Percentiles rank a stretch among this genome's conserved stretches.
Conservation (phyloP, 23 tunicate genomes). For the Corella eumyota region DNA sequence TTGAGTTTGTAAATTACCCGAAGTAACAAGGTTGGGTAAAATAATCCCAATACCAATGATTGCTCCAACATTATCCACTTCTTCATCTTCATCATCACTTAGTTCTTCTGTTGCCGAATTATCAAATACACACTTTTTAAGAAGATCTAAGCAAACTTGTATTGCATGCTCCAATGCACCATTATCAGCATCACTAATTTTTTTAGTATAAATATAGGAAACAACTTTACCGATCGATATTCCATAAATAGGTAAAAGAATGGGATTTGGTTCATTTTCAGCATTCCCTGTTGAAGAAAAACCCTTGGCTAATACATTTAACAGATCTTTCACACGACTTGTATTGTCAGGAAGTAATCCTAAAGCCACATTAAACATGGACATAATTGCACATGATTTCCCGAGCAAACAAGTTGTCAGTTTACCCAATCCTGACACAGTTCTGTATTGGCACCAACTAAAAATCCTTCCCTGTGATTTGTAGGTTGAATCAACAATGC, state of each 20-base stretch:
- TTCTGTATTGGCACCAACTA: slow-evolving; percentile 73
- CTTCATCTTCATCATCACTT: slow-evolving; percentile 16
- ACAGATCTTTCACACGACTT: too few relatives aligned
- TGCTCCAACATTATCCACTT: slow-evolving; percentile 2
- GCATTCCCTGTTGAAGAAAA: too few relatives aligned
- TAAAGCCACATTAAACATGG: slow-evolving; percentile 11
- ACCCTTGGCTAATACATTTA: too few relatives aligned
- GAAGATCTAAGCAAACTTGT: not conserved
- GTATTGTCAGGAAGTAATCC: slow-evolving; percentile 7
- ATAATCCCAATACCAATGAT: not conserved
- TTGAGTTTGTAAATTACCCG: not conserved
- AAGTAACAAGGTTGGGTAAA: slow-evolving; percentile 1
- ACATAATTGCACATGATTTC: slow-evolving; percentile 52
- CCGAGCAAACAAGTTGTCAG: slow-evolving; percentile 62
- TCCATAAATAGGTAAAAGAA: too few relatives aligned
- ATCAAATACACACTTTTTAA: not conserved
- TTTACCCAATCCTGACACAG: slow-evolving; percentile 47
- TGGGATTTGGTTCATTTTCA: too few relatives aligned
- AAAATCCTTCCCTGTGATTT: slow-evolving; percentile 36
- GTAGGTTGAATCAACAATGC: slow-evolving; percentile 30
- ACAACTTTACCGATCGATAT: too few relatives aligned
- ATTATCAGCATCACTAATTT: slow-evolving; percentile 4
- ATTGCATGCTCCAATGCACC: not conserved
- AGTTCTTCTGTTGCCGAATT: too few relatives aligned
- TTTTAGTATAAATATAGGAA: not conserved